A percentile compares a stretch with the other conserved stretches of the same genome.
Conservation (phyloP, 2,113 vertebrate genomes). For the Phyllostomus hastatus region DNA sequence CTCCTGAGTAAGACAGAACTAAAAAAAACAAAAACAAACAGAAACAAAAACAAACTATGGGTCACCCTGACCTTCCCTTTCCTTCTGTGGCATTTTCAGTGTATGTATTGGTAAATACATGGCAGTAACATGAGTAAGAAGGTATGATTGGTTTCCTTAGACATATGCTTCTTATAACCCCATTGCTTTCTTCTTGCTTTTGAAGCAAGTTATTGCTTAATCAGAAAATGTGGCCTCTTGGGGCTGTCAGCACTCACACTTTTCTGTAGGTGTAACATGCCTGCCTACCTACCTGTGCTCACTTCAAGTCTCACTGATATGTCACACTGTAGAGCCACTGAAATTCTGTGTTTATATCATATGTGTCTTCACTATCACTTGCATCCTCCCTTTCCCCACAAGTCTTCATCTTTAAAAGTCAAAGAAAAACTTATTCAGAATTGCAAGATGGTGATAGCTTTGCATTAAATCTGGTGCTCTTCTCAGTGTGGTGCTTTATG, state of each 20-base stretch:
- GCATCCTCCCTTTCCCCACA: not conserved
- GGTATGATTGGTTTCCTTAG: not conserved
- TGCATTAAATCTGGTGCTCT: not conserved
- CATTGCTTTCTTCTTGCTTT: not conserved
- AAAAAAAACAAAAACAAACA: not conserved
- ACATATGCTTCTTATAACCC: not conserved
- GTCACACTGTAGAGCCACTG: fast-evolving
- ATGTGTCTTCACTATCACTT: not conserved
- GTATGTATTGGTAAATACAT: not conserved
- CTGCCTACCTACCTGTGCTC: not conserved
- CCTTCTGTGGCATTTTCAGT: not conserved
- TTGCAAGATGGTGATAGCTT: not conserved
- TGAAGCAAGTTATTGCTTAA: not conserved
- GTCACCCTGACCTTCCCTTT: not conserved
- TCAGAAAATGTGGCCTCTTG: not conserved
- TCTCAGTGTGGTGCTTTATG: not conserved
- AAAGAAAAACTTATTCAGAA: not conserved
- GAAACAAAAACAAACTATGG: not conserved
- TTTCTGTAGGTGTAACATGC: not conserved
- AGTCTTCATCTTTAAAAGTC: not conserved
- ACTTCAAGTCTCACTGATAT: not conserved
- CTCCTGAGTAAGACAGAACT: not conserved
- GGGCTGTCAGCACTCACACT: fast-evolving
- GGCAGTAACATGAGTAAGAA: not conserved
- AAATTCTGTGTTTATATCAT: not conserved